Base-by-base conservation (phyloP, 1,140 invertebrate genomes). In the Calephelis nemesis region DNA sequence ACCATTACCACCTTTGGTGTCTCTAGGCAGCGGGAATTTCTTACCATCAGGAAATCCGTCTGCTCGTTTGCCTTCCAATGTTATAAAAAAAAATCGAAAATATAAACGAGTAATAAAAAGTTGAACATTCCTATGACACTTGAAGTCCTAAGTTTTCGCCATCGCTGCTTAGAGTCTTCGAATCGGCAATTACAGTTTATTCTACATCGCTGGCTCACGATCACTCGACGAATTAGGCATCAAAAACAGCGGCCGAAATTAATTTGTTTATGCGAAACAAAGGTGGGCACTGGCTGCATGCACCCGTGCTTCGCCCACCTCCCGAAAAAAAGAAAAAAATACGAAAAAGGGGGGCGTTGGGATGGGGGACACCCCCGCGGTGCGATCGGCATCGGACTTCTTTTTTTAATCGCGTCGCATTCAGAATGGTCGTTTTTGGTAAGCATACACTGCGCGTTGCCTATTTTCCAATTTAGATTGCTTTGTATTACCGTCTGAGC, bases 221-320 rank as follows among this genome's bases (percentile, higher is more conserved):
- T 78, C 78, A 74, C 77, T 64, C 74, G 50, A 85, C 82, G 84
- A 84, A 89, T 91, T 91, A 89, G 85, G 78, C 84, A 89, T 89
- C 88, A 87, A 85, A 88, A 90, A 87, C 85, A 88, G 80, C 81
- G 86, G 79, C 85, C 88, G 81, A 91, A 91, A 91, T 91, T 91
- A 91, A 91, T 91, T 91, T 91, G 88, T 91, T 91, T 91, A 91
- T 91, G 85, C 84, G 87, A 89, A 91, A 91, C 88, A 91, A 91
- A 91, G 88, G 88, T 91, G 84, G 88, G 88, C 79, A 83, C 86
- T 83, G 80, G 85, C 87, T 88, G 87, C 78, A 91, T 91, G 88
- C 88, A 90, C 86, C 88, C 86, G 83, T 81, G 76, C 81, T 80
- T 83, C 84, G 74, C 86, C 88, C 81, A 82, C 87, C 84, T 84